A percentile compares a stretch with the other conserved stretches of the same genome.
Evolutionary conservation across 2,888 invertebrate genomes (phyloP).

Genomic region (Callimorpha dominula): DNA sequence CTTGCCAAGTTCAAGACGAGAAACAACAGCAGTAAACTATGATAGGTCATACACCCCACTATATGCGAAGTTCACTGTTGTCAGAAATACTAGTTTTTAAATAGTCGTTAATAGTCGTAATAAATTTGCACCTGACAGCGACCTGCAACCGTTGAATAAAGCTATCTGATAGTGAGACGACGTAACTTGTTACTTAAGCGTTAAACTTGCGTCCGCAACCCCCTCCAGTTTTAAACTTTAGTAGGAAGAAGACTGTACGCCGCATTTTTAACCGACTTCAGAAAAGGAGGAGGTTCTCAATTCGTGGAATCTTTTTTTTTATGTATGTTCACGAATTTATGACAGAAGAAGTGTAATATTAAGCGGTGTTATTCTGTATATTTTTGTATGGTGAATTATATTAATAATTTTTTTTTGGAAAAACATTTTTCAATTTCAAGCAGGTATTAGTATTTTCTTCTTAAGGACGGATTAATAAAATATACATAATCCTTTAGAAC

Average conservation of each 20-base stretch:
- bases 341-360: not conserved
- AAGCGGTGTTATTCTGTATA: not conserved
- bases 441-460: too few relatives aligned
- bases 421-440: too few relatives aligned
- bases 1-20: too few relatives aligned
- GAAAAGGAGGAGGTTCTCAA: too few relatives aligned
- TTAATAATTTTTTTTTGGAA: too few relatives aligned
- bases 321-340: slow-evolving; percentile 1
- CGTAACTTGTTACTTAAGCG: slow-evolving; percentile 52
- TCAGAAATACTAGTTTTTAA: not conserved
- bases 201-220: slow-evolving; percentile 43
- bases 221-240: slow-evolving; percentile 53
- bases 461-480: too few relatives aligned
- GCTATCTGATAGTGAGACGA: slow-evolving; percentile 46
- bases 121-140: not conserved
- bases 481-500: too few relatives aligned
- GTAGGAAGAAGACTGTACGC: slow-evolving; percentile 22
- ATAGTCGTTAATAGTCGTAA: not conserved
- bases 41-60: too few relatives aligned
- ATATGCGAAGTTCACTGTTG: not conserved
- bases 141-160: slow-evolving; percentile 40
- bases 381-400: not conserved
- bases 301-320: too few relatives aligned
- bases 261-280: too few relatives aligned
- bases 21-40: too few relatives aligned